Evolutionary conservation across 2,797 vertebrate species (phyloP).

Genomic region (Macrochelys suwanniensis): DNA sequence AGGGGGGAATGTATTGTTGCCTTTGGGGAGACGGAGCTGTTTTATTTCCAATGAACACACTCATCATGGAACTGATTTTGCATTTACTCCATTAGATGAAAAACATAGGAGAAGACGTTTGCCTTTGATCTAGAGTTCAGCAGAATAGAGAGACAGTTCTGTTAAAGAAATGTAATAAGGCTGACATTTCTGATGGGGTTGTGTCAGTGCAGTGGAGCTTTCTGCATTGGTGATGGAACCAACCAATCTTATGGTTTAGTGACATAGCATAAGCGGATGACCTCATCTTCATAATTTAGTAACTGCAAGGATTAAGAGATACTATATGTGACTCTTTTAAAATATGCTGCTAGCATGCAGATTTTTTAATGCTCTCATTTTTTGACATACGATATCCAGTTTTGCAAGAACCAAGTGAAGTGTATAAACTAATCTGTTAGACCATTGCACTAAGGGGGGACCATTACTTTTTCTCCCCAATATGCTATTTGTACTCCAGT

Average conservation of each 20-base stretch:
- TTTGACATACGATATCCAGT: neutral
- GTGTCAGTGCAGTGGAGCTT: neutral
- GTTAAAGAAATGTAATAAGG: neutral
- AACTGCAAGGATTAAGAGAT: constrained; percentile 13
- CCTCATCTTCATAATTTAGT: constrained; percentile 38
- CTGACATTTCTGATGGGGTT: constrained; percentile 6
- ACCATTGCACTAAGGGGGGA: neutral
- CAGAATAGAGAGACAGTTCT: constrained; percentile 45
- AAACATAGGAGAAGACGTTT: constrained; percentile 36
- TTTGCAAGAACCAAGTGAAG: neutral
- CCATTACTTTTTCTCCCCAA: neutral
- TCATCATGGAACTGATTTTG: constrained; percentile 30
- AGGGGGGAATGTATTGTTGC: constrained; percentile 13
- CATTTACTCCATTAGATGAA: constrained; percentile 19
- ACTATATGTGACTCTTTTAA: neutral
- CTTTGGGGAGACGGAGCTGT: neutral
- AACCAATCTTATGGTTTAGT: neutral
- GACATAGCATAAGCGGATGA: constrained; percentile 26
- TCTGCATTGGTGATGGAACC: neutral
- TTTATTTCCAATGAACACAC: neutral
- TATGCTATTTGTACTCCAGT: neutral
- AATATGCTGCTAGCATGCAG: neutral
- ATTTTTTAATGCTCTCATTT: neutral
- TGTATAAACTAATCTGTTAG: neutral
- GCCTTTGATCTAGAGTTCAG: neutral